Evolutionary conservation across 1,140 invertebrate genomes (phyloP).

Genomic region (Daktulosphaira vitifoliae): DNA sequence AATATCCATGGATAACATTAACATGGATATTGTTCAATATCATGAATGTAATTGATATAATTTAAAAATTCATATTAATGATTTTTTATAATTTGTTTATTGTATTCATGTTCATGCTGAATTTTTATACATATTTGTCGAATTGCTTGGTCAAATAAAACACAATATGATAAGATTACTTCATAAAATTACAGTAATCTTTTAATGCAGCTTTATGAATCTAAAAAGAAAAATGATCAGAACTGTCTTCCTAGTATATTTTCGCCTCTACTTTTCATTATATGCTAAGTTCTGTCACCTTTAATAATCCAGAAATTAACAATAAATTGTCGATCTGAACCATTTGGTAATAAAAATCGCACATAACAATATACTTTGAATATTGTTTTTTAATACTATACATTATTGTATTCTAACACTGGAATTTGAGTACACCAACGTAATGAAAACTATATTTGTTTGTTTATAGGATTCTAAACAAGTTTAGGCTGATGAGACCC

Average conservation of each 20-base stretch:
- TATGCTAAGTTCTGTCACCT: not conserved
- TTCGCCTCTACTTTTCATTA: not conserved
- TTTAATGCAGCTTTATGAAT: not conserved
- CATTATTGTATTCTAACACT: not conserved
- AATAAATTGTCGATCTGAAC: not conserved
- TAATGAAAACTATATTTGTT: not conserved
- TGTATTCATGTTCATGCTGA: not conserved
- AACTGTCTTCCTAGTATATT: not conserved
- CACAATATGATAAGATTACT: not conserved
- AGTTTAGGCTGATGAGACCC: not conserved
- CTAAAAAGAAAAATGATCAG: not conserved
- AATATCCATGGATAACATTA: not conserved
- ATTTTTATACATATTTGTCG: not conserved
- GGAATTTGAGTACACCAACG: not conserved
- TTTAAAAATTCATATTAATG: too few relatives aligned
- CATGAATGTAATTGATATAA: too few relatives aligned
- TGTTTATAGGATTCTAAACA: not conserved
- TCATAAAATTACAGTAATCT: not conserved
- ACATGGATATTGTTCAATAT: too few relatives aligned
- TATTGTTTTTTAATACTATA: constrained; percentile 1
- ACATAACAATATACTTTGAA: not conserved
- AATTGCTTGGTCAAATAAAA: constrained; percentile 2
- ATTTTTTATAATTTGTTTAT: constrained; percentile 1
- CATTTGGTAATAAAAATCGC: not conserved
- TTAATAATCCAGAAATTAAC: not conserved